phyloP scores from a whole-genome alignment of 2,113 vertebrate species.

The Hippolais icterina region DNA sequence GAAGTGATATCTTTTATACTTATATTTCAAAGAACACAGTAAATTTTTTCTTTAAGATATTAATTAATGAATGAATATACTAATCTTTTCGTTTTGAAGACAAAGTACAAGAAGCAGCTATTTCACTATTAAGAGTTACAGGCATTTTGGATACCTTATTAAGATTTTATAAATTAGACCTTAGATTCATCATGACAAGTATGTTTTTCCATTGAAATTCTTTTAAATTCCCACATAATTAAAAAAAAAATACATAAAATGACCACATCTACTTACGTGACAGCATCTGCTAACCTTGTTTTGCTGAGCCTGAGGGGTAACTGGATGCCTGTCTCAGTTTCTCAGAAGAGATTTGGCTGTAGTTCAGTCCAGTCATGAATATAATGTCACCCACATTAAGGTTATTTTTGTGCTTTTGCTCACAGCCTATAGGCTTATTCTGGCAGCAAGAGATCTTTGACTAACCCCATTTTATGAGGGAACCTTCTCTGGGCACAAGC shows the following conservation, averaged over 20 bases:
- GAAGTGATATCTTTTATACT: background rate
- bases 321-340: background rate
- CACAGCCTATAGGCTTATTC: background rate
- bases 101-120: background rate
- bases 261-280: background rate
- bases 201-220: background rate
- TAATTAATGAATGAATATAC: background rate
- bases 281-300: background rate
- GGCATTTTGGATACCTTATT: background rate
- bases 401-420: constrained; percentile 7
- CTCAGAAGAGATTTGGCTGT: background rate
- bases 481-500: background rate
- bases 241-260: background rate
- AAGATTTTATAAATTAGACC: background rate
- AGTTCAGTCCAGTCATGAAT: background rate
- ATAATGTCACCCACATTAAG: background rate
- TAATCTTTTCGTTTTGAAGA: background rate
- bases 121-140: background rate
- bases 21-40: background rate
- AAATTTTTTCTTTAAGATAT: background rate
- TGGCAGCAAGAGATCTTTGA: background rate
- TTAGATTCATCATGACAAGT: background rate
- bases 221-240: background rate
- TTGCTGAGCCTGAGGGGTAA: background rate
- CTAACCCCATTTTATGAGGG: background rate